A percentile compares a stretch with the other conserved stretches of the same genome.
Evolutionary conservation across 2,888 invertebrate species (phyloP).

Genomic region (Leptura quadrifasciata): DNA sequence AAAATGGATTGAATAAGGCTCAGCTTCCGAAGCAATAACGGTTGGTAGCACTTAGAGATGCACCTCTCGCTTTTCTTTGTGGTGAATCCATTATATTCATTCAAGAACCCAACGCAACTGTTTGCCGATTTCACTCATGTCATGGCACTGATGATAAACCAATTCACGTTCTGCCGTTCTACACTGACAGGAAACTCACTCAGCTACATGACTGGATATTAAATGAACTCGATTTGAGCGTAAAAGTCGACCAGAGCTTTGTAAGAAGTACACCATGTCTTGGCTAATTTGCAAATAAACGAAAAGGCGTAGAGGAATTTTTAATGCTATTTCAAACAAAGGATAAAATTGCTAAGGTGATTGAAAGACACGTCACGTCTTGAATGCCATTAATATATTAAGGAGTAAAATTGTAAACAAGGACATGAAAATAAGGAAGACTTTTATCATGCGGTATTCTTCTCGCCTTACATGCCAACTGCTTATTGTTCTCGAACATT

Average conservation of each 20-base stretch:
- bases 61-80: too few relatives aligned
- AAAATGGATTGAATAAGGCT: too few relatives aligned
- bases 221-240: not conserved
- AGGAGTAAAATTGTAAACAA: conserved; percentile 44
- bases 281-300: conserved; percentile 35
- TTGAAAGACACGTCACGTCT: conserved; percentile 38
- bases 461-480: conserved; percentile 27
- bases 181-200: not conserved
- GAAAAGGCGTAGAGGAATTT: conserved; percentile 32
- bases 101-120: too few relatives aligned
- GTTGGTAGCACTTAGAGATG: too few relatives aligned
- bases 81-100: too few relatives aligned
- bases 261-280: not conserved
- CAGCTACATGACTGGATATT: conserved; percentile 7
- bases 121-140: too few relatives aligned
- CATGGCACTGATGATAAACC: not conserved
- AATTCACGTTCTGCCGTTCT: not conserved
- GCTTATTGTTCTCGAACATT: conserved; percentile 19
- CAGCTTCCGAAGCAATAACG: too few relatives aligned
- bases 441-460: conserved; percentile 20
- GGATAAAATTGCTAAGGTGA: conserved; percentile 20
- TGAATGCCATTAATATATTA: conserved; percentile 41
- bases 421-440: conserved; percentile 51
- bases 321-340: conserved; percentile 36
- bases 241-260: not conserved